Percentiles rank a stretch among this genome's conserved stretches.
phyloP scores from a whole-genome alignment of 2,888 invertebrate species.

The Cheilosia vernalis region DNA sequence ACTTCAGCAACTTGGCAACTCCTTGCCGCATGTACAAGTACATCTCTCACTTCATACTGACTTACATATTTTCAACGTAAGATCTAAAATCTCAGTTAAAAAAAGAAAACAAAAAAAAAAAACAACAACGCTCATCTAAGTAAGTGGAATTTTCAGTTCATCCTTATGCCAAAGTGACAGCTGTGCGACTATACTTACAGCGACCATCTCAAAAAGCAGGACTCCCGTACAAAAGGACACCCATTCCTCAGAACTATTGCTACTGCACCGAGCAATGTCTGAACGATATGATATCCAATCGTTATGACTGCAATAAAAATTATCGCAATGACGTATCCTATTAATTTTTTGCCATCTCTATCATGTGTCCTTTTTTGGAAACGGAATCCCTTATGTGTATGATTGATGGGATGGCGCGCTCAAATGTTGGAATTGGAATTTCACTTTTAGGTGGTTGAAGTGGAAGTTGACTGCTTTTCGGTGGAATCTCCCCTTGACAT shows the following conservation, averaged over 20 bases:
- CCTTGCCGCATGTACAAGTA: background rate
- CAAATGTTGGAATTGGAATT: constrained; percentile 40
- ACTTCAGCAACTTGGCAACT: constrained; percentile 9
- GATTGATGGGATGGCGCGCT: constrained; percentile 64
- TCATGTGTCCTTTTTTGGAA: constrained; percentile 54
- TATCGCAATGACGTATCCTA: constrained; percentile 75
- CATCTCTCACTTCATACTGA: constrained; percentile 15
- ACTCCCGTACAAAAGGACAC: constrained; percentile 15
- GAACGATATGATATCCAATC: constrained; percentile 11
- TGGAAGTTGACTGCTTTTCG: constrained; percentile 12
- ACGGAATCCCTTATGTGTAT: constrained; percentile 66
- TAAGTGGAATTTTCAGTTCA: constrained; percentile 60
- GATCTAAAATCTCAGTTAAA: constrained; percentile 25
- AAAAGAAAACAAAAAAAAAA: constrained; percentile 17
- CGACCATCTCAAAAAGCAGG: constrained; percentile 10
- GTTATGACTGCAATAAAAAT: constrained; percentile 74
- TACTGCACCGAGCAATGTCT: constrained; percentile 41
- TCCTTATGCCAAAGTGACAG: constrained; percentile 59
- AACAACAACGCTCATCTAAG: background rate
- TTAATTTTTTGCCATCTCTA: constrained; percentile 67
- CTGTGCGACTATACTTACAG: constrained; percentile 44
- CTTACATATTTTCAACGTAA: constrained; percentile 20
- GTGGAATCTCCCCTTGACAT: constrained; percentile 37
- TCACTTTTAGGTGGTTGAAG: constrained; percentile 14
- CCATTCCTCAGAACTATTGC: constrained; percentile 43